Conservation (phyloP, 2,113 vertebrate species). For the Galeopterus variegatus region DNA sequence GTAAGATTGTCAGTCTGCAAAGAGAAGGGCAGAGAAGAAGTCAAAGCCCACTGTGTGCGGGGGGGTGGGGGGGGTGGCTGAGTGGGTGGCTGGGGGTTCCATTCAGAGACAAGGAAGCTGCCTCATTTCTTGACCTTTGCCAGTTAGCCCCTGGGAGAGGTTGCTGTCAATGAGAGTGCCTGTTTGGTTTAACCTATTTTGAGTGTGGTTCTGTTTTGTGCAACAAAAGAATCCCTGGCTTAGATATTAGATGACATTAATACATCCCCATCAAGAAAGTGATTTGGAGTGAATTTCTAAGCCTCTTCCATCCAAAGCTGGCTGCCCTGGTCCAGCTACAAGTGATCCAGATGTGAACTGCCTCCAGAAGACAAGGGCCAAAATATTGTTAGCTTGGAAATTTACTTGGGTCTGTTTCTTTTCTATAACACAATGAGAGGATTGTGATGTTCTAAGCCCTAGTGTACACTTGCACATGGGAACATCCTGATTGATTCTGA, state of each 20-base stretch:
- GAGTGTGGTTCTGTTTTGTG: neutral
- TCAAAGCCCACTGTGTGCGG: neutral
- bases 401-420: neutral
- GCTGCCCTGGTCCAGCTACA: neutral
- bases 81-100: neutral
- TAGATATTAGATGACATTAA: constrained; percentile 28
- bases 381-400: neutral
- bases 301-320: neutral
- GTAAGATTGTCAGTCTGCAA: neutral
- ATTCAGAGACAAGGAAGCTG: neutral
- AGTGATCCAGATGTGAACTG: neutral
- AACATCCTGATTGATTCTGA: neutral
- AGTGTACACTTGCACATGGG: neutral
- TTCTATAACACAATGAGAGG: neutral
- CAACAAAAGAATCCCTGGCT: neutral
- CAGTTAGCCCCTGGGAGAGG: neutral
- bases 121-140: neutral
- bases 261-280: neutral
- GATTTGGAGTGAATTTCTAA: constrained; percentile 11
- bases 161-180: neutral
- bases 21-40: neutral
- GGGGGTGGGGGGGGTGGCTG: too few species aligned
- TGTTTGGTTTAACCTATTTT: neutral
- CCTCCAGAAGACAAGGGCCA: neutral
- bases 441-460: neutral